A percentile compares a stretch with the other conserved stretches of the same genome.
These are phyloP conservation scores for Synanthedon formicaeformis DNA, from an alignment of 2,888 invertebrate genomes.

Conservation along the genomic window DNA sequence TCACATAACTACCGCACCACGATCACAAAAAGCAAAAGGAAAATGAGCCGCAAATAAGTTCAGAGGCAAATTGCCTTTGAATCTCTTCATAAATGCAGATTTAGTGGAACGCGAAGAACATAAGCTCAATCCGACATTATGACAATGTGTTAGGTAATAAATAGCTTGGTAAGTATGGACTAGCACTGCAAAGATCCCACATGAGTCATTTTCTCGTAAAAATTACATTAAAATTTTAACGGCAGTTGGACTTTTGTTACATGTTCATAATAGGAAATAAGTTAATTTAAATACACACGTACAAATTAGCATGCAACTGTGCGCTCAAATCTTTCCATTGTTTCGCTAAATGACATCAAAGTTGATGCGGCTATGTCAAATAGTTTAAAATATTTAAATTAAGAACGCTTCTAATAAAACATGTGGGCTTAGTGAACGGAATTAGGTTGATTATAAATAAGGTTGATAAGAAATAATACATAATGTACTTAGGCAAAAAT, in stretches of 20 bases:
- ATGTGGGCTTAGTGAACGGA: slow-evolving; percentile 27
- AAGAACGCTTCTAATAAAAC: slow-evolving; percentile 53
- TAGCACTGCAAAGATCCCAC: slow-evolving; percentile 42
- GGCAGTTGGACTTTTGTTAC: slow-evolving; percentile 43
- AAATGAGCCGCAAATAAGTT: slow-evolving; percentile 14
- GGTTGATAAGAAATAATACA: neutral
- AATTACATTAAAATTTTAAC: slow-evolving; percentile 62
- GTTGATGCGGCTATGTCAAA: slow-evolving; percentile 46
- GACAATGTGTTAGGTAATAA: slow-evolving; percentile 12
- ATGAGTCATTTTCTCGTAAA: slow-evolving; percentile 61
- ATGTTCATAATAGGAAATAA: slow-evolving; percentile 59
- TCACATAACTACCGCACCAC: slow-evolving; percentile 25
- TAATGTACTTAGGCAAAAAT: too few relatives aligned
- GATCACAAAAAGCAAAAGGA: slow-evolving; percentile 13
- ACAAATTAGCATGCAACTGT: slow-evolving; percentile 51
- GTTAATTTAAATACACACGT: slow-evolving; percentile 63
- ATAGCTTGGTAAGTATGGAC: slow-evolving; percentile 39
- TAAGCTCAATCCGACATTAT: neutral
- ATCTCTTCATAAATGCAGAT: slow-evolving; percentile 17
- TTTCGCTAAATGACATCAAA: slow-evolving; percentile 70
- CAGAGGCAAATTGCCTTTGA: slow-evolving; percentile 45
- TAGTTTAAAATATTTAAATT: slow-evolving; percentile 44
- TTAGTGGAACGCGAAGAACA: neutral
- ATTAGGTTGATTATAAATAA: slow-evolving; percentile 6
- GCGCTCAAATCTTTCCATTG: slow-evolving; percentile 59